Evolutionary conservation across 2,888 invertebrate species (phyloP).

Genomic region (Stegophylla sp.): DNA sequence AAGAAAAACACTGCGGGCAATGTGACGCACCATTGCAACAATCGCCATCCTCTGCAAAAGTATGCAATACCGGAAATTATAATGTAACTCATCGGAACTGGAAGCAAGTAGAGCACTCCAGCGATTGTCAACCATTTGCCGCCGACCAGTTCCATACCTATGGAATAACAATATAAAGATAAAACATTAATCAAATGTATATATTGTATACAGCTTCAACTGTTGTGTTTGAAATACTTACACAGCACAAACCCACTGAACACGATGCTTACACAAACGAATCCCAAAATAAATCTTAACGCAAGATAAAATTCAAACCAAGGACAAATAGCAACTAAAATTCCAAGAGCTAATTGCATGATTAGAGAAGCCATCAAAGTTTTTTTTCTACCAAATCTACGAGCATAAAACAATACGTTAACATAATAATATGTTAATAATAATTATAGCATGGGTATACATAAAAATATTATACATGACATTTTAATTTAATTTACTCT

Average conservation of each 20-base stretch:
- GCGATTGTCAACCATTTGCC: slow-evolving; percentile 82
- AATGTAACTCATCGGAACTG: slow-evolving; percentile 78
- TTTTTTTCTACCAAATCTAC: slow-evolving; percentile 75
- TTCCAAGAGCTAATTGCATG: slow-evolving; percentile 74
- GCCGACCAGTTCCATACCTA: slow-evolving; percentile 78
- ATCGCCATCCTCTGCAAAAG: slow-evolving; percentile 75
- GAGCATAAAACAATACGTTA: slow-evolving; percentile 15
- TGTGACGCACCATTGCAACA: slow-evolving; percentile 76
- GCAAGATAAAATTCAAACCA: slow-evolving; percentile 76
- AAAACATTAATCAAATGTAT: background rate
- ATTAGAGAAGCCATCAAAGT: slow-evolving; percentile 76
- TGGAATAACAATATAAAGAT: background rate
- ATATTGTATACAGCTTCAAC: no score
- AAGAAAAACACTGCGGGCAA: slow-evolving; percentile 76
- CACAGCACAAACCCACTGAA: slow-evolving; percentile 79
- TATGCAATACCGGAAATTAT: slow-evolving; percentile 77
- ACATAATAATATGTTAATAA: background rate
- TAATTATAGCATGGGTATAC: background rate
- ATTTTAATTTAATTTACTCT: background rate
- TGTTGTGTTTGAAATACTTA: slow-evolving; percentile 62
- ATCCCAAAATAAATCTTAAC: slow-evolving; percentile 75
- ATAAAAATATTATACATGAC: background rate
- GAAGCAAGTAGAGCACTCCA: slow-evolving; percentile 81
- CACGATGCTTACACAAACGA: slow-evolving; percentile 81
- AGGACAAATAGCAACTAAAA: slow-evolving; percentile 74